Percentiles rank a stretch among this genome's conserved stretches.
Evolutionary conservation across 2,797 vertebrate genomes (phyloP).

Genomic region (Hydrocynus forskahlii): DNA sequence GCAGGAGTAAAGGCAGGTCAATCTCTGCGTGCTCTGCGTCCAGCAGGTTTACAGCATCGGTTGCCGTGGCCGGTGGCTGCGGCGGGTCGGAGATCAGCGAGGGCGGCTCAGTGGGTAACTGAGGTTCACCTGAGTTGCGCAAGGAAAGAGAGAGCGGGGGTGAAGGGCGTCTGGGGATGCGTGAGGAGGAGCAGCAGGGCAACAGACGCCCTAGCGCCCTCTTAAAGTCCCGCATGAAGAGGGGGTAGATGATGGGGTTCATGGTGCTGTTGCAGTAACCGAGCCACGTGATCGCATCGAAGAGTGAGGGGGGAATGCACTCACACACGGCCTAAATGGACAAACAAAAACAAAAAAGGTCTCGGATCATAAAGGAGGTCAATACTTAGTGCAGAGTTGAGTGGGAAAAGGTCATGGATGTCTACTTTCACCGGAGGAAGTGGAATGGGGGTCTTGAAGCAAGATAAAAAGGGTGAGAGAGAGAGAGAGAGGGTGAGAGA

Average conservation of each 20-base stretch:
- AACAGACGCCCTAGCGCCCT: conserved; percentile 88
- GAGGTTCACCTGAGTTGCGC: conserved; percentile 90
- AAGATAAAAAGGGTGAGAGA: conserved; percentile 46
- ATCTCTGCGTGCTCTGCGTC: conserved; percentile 70
- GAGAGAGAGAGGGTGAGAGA: conserved; percentile 51
- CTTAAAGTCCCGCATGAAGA: conserved; percentile 99
- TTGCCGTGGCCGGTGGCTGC: conserved; percentile 65
- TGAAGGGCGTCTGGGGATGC: conserved; percentile 80
- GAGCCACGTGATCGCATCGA: conserved; percentile 95
- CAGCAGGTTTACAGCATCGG: conserved; percentile 77
- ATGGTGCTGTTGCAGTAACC: conserved; percentile 99
- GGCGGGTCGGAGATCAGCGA: conserved; percentile 78
- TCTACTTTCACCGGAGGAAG: conserved; percentile 33
- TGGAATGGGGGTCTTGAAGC: conserved; percentile 66
- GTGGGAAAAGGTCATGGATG: conserved; percentile 50
- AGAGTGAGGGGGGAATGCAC: conserved; percentile 85
- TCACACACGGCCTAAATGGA: conserved; percentile 87
- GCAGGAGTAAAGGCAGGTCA: conserved; percentile 70
- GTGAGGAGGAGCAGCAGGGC: conserved; percentile 83
- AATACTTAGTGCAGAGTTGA: conserved; percentile 26
- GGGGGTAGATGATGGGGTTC: conserved; percentile 98
- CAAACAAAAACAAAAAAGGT: conserved; percentile 41
- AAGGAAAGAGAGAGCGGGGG: conserved; percentile 88
- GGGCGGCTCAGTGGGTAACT: conserved; percentile 76
- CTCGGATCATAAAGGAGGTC: conserved; percentile 26